A percentile compares a stretch with the other conserved stretches of the same genome.
These are phyloP conservation scores for Kradibia gibbosae DNA, from an alignment of 1,140 invertebrate species.

Conservation along the genomic window DNA sequence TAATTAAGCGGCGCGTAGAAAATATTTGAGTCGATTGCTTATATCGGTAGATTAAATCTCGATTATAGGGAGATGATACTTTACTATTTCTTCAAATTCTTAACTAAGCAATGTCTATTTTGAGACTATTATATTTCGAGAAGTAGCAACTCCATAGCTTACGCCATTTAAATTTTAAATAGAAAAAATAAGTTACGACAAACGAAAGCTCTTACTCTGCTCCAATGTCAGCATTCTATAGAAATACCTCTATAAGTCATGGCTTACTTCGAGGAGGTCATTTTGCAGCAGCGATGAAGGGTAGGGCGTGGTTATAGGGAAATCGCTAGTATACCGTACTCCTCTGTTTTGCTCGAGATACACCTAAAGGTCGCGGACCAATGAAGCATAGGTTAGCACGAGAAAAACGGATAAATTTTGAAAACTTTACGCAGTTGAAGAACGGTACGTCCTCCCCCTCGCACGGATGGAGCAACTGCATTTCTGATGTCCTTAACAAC, in stretches of 20 bases:
- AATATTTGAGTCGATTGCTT: not conserved
- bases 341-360: not conserved
- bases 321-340: not conserved
- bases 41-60: not conserved
- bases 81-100: too few relatives aligned
- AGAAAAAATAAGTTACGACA: too few relatives aligned
- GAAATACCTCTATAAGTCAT: too few relatives aligned
- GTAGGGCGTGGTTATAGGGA: too few relatives aligned
- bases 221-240: too few relatives aligned
- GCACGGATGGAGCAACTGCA: not conserved
- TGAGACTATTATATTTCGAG: too few relatives aligned
- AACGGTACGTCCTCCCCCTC: not conserved
- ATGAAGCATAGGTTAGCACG: not conserved
- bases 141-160: too few relatives aligned
- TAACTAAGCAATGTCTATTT: too few relatives aligned
- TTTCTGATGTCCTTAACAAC: slow-evolving; percentile 6
- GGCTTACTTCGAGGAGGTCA: too few relatives aligned
- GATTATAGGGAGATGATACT: not conserved
- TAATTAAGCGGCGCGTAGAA: not conserved
- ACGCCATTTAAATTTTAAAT: too few relatives aligned
- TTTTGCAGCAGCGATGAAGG: too few relatives aligned
- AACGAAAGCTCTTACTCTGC: too few relatives aligned
- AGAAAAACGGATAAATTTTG: not conserved
- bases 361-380: not conserved
- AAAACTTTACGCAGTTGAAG: not conserved